A percentile compares a stretch with the other conserved stretches of the same genome.
Conservation (phyloP, 2,797 vertebrate species). For the Gallinago solitaria region DNA sequence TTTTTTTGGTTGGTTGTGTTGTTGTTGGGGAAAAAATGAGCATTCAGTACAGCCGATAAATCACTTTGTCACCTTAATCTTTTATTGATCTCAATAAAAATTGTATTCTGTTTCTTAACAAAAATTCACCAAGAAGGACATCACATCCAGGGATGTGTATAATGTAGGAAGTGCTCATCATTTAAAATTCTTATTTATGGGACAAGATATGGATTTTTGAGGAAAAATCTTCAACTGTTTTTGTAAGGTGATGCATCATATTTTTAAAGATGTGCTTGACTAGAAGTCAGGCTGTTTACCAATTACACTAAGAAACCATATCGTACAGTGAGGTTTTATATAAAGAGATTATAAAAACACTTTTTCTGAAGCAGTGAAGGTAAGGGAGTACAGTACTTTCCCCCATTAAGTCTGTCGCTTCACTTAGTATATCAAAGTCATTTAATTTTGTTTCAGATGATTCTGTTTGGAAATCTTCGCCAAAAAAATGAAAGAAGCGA, state of each 20-base stretch:
- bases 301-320: constrained; percentile 22
- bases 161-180: constrained; percentile 41
- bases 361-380: constrained; percentile 8
- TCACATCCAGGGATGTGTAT: constrained; percentile 36
- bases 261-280: constrained; percentile 73
- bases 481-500: background rate
- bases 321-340: constrained; percentile 67
- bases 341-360: constrained; percentile 59
- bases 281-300: constrained; percentile 61
- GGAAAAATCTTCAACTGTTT: constrained; percentile 43
- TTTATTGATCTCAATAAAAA: constrained; percentile 84
- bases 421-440: background rate
- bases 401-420: background rate
- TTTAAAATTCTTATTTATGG: constrained; percentile 69
- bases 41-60: constrained; percentile 71
- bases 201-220: constrained; percentile 57
- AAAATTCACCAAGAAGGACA: constrained; percentile 77
- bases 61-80: constrained; percentile 83
- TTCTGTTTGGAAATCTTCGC: background rate
- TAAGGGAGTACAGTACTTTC: background rate
- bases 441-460: background rate
- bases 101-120: constrained; percentile 79
- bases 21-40: constrained; percentile 67
- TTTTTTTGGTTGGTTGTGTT: constrained; percentile 11
- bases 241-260: constrained; percentile 65